Base-by-base conservation (phyloP, 2,888 invertebrate species). In the Sinelater perroti region DNA sequence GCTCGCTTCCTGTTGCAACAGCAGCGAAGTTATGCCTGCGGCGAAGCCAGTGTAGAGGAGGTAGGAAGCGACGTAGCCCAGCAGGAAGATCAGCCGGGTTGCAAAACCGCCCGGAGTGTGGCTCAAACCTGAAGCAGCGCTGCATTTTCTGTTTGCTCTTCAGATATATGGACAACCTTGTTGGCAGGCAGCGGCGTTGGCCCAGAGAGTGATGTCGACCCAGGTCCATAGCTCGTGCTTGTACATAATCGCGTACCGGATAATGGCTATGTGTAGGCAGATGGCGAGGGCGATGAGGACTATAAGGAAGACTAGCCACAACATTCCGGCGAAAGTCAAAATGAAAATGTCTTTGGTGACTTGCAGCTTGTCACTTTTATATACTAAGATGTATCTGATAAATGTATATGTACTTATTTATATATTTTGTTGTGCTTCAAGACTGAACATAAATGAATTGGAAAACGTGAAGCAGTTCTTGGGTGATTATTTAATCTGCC, bases 111-210 rank as follows among this genome's bases (percentile, higher is more conserved):
- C 62, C 5, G 75, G 75, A 17, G 68, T 67, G 40, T 72, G 66
- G 56, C 72, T 73, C 30, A 70, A 66, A 33, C 75, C 75, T 74
- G 31, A 4, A 36, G 30, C 30, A 30, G n/a, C n/a, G 3, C 3
- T 8, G n/a, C 30, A 17, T 31, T 31, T 24, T 40, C 30, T 42
- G n/a, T n/a, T n/a, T n/a, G n/a, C n/a, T n/a, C n/a, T n/a, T 3
- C 11, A 5, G n/a, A 31, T 45, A 21, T 31, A 21, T 20, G 42
- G 17, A 33, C 3, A 21, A 73, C 75, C 73, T 72, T 75, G 75
- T 60, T 75, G 75, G 45, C 75, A 75, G n/a, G 72, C 72, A n/a
- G 74, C 72, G 14, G 75, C 74, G 31, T 74, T 72, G 8, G 71
- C 72, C 74, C 75, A 75, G 17, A 75, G 55, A 3, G 73, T 71